Evolutionary conservation across 2,888 invertebrate species (phyloP), one percentile per base, ranked within the genome.

Genomic region (Anoncus sp.): DNA sequence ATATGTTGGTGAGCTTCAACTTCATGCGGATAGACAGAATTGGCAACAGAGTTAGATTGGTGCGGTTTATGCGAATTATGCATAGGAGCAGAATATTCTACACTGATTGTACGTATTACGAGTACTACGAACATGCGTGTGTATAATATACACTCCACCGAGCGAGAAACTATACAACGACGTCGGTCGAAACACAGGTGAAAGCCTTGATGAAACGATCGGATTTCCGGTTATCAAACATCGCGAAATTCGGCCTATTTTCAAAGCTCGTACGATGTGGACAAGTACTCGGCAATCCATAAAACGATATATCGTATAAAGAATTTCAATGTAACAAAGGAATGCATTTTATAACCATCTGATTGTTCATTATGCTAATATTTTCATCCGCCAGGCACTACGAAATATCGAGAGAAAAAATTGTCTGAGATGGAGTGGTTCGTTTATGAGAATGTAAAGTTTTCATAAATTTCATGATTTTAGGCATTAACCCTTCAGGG

Each of bases 41-140:
- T 57, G 31, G 10, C 35, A 22, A 4, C 22, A 22, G 9, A 51
- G 12, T 14, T 31, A 18, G 65, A 65, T 71, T 22, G 18, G 2
- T 71, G 51, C 53, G 62, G 55, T 55, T 65, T 63, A n/a, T 35
- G 35, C 20, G 57, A 65, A 72, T 65, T 47, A 57, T n/a, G 40
- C 62, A 63, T 66, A 22, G 12, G 6, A 14, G 35, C 62, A n/a
- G 55, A 63, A 63, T 63, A 45, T 40, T n/a, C 27, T 31, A 22
- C 20, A 51, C 51, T 51, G 65, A 51, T 65, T 51, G 38, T n/a
- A 51, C 10, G 27, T 18, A 18, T n/a, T 65, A 65, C 35, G 40
- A 49, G 38, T n/a, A 10, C 22, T 9, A 9, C 7, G 14, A 18
- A 47, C 27, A 38, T 31, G 31, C 31, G 7, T 31, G 7, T 7